Base-by-base conservation (phyloP, 2,113 vertebrate species). In the Ginglymostoma cirratum region DNA sequence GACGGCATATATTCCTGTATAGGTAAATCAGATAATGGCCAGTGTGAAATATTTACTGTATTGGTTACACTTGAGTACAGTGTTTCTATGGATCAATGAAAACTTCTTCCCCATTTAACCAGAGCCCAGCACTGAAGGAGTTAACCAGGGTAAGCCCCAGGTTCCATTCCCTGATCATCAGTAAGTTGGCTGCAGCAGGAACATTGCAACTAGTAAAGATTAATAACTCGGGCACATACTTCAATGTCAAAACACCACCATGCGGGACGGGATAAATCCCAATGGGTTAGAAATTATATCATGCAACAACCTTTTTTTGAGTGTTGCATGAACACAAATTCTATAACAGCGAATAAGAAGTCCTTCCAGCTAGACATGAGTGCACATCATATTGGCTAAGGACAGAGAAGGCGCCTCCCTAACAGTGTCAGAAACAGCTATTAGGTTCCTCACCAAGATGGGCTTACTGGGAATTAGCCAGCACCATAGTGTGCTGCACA, bases 1-100 rank as follows among this genome's bases (percentile, higher is more conserved):
- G 96, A 96, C 0, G 96, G 96, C 12, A 34, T 96, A 48, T 69
- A 52, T 90, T 95, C 94, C 55, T 96, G 96, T 65, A 70, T 95
- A 92, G 96, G 96, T 96, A 96, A 24, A 14, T 3, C 24, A 69
- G 38, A 70, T 10, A 83, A 17, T n/a, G 38, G 93, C 6, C n/a
- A 19, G 15, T 38, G 6, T 7, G 65, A 45, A 94, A 45, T 70
- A 34, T 24, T 67, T 23, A 48, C n/a, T 45, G 14, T 70, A 2
- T 70, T 15, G 38, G 42, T 48, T 70, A n/a, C 12, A 21, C 24
- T 17, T 7, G 21, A 19, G 93, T 30, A 5, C 38, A 48, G 93
- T 45, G 66, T 70, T 23, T 94, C 14, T 7, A 70, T 55, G n/a
- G n/a, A 2, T n/a, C 30, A 34, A 65, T 52, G 24, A 15, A 38